Conservation (phyloP, 2,113 vertebrate species). For the Bungarus multicinctus region DNA sequence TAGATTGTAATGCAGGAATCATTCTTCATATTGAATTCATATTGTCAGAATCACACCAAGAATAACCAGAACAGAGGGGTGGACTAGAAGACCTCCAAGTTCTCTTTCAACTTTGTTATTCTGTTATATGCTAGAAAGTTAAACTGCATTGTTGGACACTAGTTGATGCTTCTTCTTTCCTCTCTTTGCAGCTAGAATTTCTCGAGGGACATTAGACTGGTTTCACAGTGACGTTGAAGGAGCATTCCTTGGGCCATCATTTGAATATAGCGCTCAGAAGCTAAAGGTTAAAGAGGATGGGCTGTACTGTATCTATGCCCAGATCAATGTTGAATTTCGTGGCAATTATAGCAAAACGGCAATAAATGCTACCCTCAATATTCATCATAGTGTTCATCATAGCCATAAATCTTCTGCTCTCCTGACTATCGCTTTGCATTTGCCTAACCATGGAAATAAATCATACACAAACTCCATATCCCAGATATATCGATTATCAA, state of each 20-base stretch:
- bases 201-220: not conserved
- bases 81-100: not conserved
- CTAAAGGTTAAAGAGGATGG: constrained; percentile 1
- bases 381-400: not conserved
- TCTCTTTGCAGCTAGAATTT: not conserved
- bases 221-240: accelerated
- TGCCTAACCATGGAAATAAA: accelerated
- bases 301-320: constrained; percentile 25
- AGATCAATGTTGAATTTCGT: not conserved
- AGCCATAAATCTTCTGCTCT: too few relatives aligned
- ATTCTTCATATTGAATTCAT: not conserved
- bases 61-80: not conserved
- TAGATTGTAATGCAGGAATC: not conserved
- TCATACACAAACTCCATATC: not conserved
- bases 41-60: not conserved
- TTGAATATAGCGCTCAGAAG: not conserved
- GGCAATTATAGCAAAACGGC: accelerated
- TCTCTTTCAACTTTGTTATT: not conserved
- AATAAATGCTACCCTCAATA: not conserved
- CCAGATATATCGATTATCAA: not conserved
- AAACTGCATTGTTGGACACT: not conserved
- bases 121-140: not conserved
- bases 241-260: not conserved
- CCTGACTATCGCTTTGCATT: not conserved
- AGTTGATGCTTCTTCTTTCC: not conserved